Evolutionary conservation across 53 echinoderm and acorn worm species (phyloP), one percentile per base, ranked within the genome.

Genomic region (Arbacia lixula): DNA sequence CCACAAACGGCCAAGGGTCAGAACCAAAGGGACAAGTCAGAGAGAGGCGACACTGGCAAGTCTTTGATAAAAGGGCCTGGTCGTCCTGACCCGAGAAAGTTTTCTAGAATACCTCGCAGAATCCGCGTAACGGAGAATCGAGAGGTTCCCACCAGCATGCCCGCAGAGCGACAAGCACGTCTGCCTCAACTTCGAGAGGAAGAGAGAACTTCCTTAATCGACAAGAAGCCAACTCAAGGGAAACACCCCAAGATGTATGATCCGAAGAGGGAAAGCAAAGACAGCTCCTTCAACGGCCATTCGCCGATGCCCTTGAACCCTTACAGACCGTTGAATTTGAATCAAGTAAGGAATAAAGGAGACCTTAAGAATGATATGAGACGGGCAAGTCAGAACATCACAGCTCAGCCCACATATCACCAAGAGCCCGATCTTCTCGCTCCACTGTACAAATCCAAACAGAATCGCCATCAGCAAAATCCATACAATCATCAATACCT

Each of bases 171-270:
- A 71, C 71, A 71, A 22, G 43, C 75, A 17, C 53, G 50, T 50
- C 86, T 77, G 26, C 86, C 49, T 30, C 72, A 41, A 29, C 12
- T 71, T 0, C 72, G 42, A 11, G 72, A 71, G 30, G 72, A 71
- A 26, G 72, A 71, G 49, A 8, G 49, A 46, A 10, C 49, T 46
- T 14, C 14, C 49, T n/a, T n/a, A n/a, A n/a, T n/a, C 4, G 63
- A 63, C 63, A 17, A 5, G 20, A 21, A 36, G 5, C 50, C 72
- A 1, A 27, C 50, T 71, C 25, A 25, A 49, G 28, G 29, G 12
- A 28, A 12, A 11, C 39, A n/a, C n/a, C n/a, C n/a, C n/a, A n/a
- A n/a, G 30, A 92, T 89, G 86, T 92, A 92, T 25, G 92, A 86
- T n/a, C 75, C 39, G n/a, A 92, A 92, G 63, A 67, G 92, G 33